Evolutionary conservation across 2,888 invertebrate species (phyloP), one percentile per base, ranked within the genome.

Genomic region (Drosophila fulvimacula): DNA sequence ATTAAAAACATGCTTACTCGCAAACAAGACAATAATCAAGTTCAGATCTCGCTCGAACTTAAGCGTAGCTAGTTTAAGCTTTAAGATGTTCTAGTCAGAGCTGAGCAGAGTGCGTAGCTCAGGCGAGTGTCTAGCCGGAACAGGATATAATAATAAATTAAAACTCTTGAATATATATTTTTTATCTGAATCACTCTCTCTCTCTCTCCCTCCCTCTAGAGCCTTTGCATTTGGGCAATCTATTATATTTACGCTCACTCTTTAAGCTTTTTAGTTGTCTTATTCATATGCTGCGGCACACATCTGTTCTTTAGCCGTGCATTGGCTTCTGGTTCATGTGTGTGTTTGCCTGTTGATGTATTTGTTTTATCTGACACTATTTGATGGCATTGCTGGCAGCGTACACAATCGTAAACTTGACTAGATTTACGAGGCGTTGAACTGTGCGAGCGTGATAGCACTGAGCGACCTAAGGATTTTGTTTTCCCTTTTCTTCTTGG

Each of bases 371-470:
- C 70, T 64, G 79, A 73, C 63, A 83, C 70, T 82, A 69, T 69
- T 81, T 78, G 80, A 64, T 55, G 81, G 73, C 63, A 27, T 53
- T 52, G 62, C 39, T 57, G 66, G 73, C 73, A 73, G 30, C 53
- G 48, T 49, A 73, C 67, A 67, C 17, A 58, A 55, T 73, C 58
- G 74, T 52, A 82, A 86, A 76, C 58, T 63, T 60, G 63, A 58
- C 62, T 76, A 72, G 84, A 79, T 79, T 79, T 84, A 69, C 79
- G 75, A 77, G 66, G 49, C 87, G 69, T 83, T 80, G 80, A 80
- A 80, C 80, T 87, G 64, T 81, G 62, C 55, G 61, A 76, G 46
- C 55, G 39, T 32, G 58, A 70, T 30, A 44, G 30, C 36, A 32
- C 24, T n/a, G n/a, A 32, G 36, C 15, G 52, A 27, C 51, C 62